Evolutionary conservation across 1,140 invertebrate species (phyloP).

Genomic region (Oedothorax gibbosus): DNA sequence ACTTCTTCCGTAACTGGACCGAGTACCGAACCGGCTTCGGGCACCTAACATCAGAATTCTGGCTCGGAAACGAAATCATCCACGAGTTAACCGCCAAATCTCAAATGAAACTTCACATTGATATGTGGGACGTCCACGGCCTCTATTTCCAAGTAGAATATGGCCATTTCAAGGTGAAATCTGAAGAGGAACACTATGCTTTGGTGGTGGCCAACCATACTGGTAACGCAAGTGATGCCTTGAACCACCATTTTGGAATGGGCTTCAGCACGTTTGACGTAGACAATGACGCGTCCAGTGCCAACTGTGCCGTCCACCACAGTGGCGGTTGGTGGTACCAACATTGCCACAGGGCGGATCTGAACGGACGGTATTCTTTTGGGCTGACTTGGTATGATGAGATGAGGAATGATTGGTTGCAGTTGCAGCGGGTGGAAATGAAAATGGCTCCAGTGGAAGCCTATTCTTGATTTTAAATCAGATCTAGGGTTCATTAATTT

Average conservation of each 20-base stretch:
- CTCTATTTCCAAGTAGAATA: slow-evolving; percentile 74
- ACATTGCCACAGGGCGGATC: slow-evolving; percentile 92
- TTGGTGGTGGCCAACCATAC: slow-evolving; percentile 75
- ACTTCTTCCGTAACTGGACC: slow-evolving; percentile 70
- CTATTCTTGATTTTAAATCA: not conserved
- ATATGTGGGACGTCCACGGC: slow-evolving; percentile 74
- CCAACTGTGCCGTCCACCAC: slow-evolving; percentile 76
- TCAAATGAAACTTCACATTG: slow-evolving; percentile 72
- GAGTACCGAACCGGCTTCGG: slow-evolving; percentile 72
- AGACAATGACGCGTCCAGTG: slow-evolving; percentile 79
- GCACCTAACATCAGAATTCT: slow-evolving; percentile 68
- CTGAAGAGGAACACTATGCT: slow-evolving; percentile 75
- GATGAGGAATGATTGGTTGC: slow-evolving; percentile 72
- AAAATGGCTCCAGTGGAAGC: slow-evolving; percentile 71
- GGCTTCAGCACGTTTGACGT: slow-evolving; percentile 79
- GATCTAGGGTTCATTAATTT: not conserved
- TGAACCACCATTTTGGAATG: slow-evolving; percentile 78
- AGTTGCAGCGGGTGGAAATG: slow-evolving; percentile 87
- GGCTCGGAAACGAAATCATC: slow-evolving; percentile 71
- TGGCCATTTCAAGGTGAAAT: slow-evolving; percentile 75
- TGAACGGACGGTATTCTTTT: slow-evolving; percentile 83
- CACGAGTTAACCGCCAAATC: slow-evolving; percentile 70
- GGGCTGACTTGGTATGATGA: slow-evolving; percentile 86
- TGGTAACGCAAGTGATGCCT: slow-evolving; percentile 76
- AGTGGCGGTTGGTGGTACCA: slow-evolving; percentile 73